phyloP scores from a whole-genome alignment of 2,888 invertebrate species.

The Nasonovia ribisnigri region DNA sequence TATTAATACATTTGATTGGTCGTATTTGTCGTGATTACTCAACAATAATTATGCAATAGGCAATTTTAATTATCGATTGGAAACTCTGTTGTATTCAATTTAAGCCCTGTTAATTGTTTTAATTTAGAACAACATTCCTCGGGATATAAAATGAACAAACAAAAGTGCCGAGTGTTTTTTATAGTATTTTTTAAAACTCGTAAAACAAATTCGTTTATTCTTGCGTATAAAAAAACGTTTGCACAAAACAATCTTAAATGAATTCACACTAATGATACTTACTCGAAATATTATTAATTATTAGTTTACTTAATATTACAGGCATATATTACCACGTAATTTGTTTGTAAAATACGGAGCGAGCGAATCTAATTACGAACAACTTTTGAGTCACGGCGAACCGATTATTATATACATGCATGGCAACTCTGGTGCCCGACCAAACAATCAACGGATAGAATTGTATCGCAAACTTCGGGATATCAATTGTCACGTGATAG shows the following conservation, averaged over 20 bases:
- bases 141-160: background rate
- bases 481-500: constrained; percentile 81
- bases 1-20: too few relatives aligned
- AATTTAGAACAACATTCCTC: background rate
- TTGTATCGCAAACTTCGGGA: constrained; percentile 81
- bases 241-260: background rate
- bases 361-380: constrained; percentile 72
- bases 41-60: background rate
- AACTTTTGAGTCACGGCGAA: constrained; percentile 72
- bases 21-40: background rate
- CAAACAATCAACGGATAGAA: constrained; percentile 79
- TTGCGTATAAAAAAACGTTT: background rate
- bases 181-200: background rate
- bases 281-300: background rate
- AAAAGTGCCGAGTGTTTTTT: background rate
- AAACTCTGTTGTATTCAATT: background rate
- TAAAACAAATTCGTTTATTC: background rate
- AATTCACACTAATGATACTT: background rate
- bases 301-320: constrained; percentile 68
- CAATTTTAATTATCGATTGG: background rate
- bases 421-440: constrained; percentile 82
- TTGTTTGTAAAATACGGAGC: constrained; percentile 70
- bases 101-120: background rate
- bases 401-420: constrained; percentile 79
- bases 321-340: constrained; percentile 84